These are phyloP conservation scores for Nasonia longicornis DNA, from an alignment of 1,140 invertebrate species.

Conservation along the genomic window DNA sequence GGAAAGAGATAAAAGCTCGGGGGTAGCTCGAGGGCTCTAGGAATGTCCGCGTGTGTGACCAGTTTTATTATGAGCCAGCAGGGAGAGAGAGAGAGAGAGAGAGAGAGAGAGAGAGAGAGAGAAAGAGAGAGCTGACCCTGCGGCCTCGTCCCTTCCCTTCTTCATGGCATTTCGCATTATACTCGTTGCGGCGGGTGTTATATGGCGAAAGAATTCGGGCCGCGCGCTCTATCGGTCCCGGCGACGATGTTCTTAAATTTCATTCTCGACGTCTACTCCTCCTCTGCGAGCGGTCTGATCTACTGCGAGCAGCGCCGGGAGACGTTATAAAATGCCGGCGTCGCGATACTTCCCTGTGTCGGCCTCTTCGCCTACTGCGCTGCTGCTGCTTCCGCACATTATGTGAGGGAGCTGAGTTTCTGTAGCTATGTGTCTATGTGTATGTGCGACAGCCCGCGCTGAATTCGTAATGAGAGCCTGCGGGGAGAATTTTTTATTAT, in stretches of 20 bases:
- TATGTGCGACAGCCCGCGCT: conserved; percentile 11
- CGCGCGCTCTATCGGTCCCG: neutral
- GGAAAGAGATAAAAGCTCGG: neutral
- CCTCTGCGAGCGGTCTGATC: conserved; percentile 13
- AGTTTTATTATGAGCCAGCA: conserved; percentile 30
- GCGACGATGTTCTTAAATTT: conserved; percentile 34
- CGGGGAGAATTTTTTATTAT: conserved; percentile 40
- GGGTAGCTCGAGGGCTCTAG: neutral
- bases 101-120: neutral
- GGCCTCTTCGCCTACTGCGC: neutral
- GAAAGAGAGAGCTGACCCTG: neutral
- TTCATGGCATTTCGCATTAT: conserved; percentile 28
- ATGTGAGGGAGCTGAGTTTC: neutral
- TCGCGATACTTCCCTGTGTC: neutral
- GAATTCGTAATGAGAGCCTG: conserved; percentile 36
- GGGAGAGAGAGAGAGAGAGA: neutral
- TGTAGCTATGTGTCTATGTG: neutral
- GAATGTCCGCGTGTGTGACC: conserved; percentile 15
- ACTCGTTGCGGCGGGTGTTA: conserved; percentile 11
- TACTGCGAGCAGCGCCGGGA: conserved; percentile 14
- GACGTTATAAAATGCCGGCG: conserved; percentile 23
- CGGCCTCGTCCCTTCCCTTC: conserved; percentile 17
- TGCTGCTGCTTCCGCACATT: too few species aligned
- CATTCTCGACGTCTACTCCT: conserved; percentile 11
- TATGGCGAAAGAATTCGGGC: conserved; percentile 4